Evolutionary conservation across 2,888 invertebrate genomes (phyloP), one percentile per base, ranked within the genome.

Genomic region (Fragum sueziense): DNA sequence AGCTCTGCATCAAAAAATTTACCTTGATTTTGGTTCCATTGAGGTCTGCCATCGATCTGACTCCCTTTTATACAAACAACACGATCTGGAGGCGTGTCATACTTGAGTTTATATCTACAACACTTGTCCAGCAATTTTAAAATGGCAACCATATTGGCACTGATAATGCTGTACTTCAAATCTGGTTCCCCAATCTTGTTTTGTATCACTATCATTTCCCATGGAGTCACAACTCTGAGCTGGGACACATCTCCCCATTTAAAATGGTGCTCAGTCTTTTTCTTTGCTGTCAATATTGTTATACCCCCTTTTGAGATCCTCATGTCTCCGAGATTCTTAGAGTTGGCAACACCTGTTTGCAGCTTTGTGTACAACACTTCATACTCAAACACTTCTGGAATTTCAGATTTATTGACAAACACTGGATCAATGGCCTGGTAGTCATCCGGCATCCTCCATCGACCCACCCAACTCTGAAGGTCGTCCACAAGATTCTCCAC

Each of bases 381-480:
- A 68, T 82, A 82, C 25, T 88, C 87, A 52, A 85, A 75, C 25
- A 88, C 79, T 29, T 86, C 79, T 6, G 89, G 87, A 65, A 89
- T 83, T 52, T 88, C 87, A 65, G 78, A 80, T 17, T 79, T 76
- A 27, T 77, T 80, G 1, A 90, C 79, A 54, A 89, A 68, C 22
- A 88, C 79, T 9, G 87, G 77, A 41, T 88, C 87, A 41, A 86
- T 81, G 1, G 68, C 62, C 31, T 82, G 75, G 59, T 82, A 76
- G 29, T 80, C 70, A 14, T 85, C 70, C 17, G 89, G 88, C 25
- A 88, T 70, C 22, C 79, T 71, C 90, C 90, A 90, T 17, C 86
- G 69, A n/a, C 89, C 89, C 17, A 89, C 57, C 89, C 90, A 90
- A n/a, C 85, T 81, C 31, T 89, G 87, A 22, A 91, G 67, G 9